Evolutionary conservation across 2,113 vertebrate genomes (phyloP).

Genomic region (Epinephelus lanceolatus): DNA sequence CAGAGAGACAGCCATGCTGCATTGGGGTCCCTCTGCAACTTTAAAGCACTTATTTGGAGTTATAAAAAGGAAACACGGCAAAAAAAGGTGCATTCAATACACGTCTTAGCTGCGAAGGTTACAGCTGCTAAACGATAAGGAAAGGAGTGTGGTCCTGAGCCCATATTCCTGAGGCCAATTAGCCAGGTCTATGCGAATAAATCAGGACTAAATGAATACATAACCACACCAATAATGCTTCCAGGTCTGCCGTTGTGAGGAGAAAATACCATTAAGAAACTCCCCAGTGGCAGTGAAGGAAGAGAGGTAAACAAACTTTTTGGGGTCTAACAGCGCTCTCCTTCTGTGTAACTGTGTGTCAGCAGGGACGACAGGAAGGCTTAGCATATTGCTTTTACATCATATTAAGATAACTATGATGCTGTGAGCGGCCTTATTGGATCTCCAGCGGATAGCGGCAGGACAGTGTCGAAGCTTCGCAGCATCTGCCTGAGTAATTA

Average conservation of each 20-base stretch:
- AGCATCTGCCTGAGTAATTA: conserved; percentile 81
- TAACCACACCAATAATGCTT: conserved; percentile 56
- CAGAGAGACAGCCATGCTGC: conserved; percentile 5
- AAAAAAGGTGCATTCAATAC: conserved; percentile 21
- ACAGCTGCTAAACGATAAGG: conserved; percentile 11
- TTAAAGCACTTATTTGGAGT: conserved; percentile 28
- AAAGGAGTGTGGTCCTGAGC: conserved; percentile 32
- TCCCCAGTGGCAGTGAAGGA: conserved; percentile 39
- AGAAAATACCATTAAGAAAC: conserved; percentile 51
- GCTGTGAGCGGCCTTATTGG: conserved; percentile 75
- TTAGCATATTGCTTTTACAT: conserved; percentile 74
- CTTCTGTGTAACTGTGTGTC: conserved; percentile 54
- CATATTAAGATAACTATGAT: conserved; percentile 72
- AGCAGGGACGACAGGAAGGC: conserved; percentile 56
- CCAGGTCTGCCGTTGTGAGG: conserved; percentile 30
- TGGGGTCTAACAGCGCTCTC: conserved; percentile 42
- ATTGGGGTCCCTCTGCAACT: conserved; percentile 14
- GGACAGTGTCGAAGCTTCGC: conserved; percentile 70
- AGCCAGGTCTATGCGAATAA: conserved; percentile 52
- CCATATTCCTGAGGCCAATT: conserved; percentile 55
- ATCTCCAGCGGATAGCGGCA: conserved; percentile 73
- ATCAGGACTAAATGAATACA: conserved; percentile 61
- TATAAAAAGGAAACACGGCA: conserved; percentile 22
- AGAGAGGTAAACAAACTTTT: conserved; percentile 66
- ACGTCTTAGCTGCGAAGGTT: conserved; percentile 23